A percentile compares a stretch with the other conserved stretches of the same genome.
phyloP scores from a whole-genome alignment of 1,140 invertebrate genomes.

The Whitmania pigra region DNA sequence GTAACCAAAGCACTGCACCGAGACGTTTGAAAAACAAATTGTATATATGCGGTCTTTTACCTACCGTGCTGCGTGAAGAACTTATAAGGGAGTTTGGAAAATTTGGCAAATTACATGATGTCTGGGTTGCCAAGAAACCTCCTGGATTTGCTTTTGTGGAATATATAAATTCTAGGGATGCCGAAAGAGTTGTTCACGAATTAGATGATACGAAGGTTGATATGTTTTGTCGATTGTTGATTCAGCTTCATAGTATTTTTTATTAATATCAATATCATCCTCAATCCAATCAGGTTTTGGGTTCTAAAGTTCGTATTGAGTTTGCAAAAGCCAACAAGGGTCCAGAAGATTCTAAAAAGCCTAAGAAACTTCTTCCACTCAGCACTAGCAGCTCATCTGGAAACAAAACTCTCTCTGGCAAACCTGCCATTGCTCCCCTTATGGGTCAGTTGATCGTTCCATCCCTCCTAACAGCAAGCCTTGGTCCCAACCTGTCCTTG shows the following conservation, averaged over 20 bases:
- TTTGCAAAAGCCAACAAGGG: conserved; percentile 22
- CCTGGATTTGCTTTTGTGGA: conserved; percentile 77
- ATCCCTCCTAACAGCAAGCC: not conserved
- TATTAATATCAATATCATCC: not conserved
- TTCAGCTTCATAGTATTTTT: not conserved
- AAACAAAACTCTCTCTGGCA: too few relatives aligned
- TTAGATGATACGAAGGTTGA: conserved; percentile 56
- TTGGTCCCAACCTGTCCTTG: not conserved
- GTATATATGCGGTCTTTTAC: conserved; percentile 72
- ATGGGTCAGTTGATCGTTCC: not conserved
- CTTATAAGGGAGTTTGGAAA: conserved; percentile 68
- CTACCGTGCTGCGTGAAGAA: conserved; percentile 27
- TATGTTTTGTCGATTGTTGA: not conserved
- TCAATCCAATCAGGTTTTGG: conserved; percentile 5
- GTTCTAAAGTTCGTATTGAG: conserved; percentile 23
- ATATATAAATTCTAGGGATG: conserved; percentile 77
- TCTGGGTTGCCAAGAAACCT: conserved; percentile 73
- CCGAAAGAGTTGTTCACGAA: conserved; percentile 73
- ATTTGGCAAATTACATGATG: conserved; percentile 75
- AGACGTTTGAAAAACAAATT: conserved; percentile 54
- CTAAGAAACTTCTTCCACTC: not conserved
- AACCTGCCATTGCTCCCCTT: too few relatives aligned
- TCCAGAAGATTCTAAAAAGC: conserved; percentile 1
- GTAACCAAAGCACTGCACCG: conserved; percentile 7
- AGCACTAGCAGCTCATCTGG: too few relatives aligned